Conservation (phyloP, 2,888 invertebrate genomes). For the Caenorhabditis uteleia region DNA sequence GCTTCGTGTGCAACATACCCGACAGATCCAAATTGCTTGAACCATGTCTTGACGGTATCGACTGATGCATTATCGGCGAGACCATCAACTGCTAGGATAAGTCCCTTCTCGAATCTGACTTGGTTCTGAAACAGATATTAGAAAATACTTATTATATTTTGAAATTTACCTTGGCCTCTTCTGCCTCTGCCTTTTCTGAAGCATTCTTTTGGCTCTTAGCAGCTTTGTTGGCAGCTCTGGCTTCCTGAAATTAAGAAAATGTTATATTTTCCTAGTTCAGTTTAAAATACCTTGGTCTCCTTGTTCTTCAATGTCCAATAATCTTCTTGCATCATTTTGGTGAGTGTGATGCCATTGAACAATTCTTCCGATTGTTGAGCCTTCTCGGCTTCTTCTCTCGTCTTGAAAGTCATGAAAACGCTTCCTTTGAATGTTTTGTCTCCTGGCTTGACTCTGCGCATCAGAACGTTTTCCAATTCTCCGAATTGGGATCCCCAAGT, state of each 20-base stretch:
- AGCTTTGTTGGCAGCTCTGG: constrained; percentile 45
- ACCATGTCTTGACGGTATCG: constrained; percentile 78
- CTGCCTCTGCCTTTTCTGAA: constrained; percentile 47
- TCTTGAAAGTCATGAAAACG: constrained; percentile 85
- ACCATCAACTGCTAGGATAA: constrained; percentile 58
- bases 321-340: constrained; percentile 65
- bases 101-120: constrained; percentile 59
- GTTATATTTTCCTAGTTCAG: neutral
- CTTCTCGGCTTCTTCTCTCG: constrained; percentile 83
- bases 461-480: constrained; percentile 77
- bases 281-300: constrained; percentile 45
- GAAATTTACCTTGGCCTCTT: constrained; percentile 27
- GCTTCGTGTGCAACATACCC: constrained; percentile 50
- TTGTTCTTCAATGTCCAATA: constrained; percentile 63
- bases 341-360: constrained; percentile 74
- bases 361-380: constrained; percentile 76
- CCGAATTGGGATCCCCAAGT: constrained; percentile 80
- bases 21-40: constrained; percentile 76
- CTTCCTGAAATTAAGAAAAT: constrained; percentile 39
- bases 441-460: constrained; percentile 68
- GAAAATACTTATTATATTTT: neutral
- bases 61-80: constrained; percentile 41
- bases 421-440: constrained; percentile 77
- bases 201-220: constrained; percentile 44
- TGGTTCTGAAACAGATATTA: constrained; percentile 17